Conservation (phyloP, 2,113 vertebrate genomes). For the Microtus ochrogaster region DNA sequence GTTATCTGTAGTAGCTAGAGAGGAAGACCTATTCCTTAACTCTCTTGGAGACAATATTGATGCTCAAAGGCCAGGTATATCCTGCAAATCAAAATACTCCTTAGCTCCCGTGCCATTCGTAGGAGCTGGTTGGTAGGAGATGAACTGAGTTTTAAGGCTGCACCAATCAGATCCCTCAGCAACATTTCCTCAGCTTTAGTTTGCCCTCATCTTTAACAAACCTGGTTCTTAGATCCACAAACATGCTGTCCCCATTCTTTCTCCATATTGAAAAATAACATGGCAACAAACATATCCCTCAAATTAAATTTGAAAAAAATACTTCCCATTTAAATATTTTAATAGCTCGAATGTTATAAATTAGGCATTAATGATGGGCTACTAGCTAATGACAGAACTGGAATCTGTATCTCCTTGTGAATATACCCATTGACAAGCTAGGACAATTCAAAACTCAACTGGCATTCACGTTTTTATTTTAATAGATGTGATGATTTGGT, state of each 20-base stretch:
- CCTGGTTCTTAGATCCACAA: neutral
- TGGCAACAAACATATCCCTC: neutral
- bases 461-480: neutral
- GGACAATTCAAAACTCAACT: neutral
- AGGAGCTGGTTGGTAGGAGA: neutral
- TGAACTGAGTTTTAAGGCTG: neutral
- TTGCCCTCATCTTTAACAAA: neutral
- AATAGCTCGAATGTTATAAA: neutral
- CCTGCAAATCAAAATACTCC: neutral
- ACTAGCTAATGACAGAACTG: neutral
- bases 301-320: neutral
- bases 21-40: neutral
- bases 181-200: neutral
- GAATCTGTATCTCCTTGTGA: neutral
- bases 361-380: neutral
- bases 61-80: neutral
- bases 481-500: conserved; percentile 1
- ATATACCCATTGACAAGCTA: neutral
- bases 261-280: neutral
- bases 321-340: neutral
- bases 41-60: neutral
- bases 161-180: neutral
- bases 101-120: neutral
- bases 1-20: neutral
- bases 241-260: neutral